Evolutionary conservation across 2,888 invertebrate genomes (phyloP), one percentile per base, ranked within the genome.

Genomic region (Steinernema carpocapsae): DNA sequence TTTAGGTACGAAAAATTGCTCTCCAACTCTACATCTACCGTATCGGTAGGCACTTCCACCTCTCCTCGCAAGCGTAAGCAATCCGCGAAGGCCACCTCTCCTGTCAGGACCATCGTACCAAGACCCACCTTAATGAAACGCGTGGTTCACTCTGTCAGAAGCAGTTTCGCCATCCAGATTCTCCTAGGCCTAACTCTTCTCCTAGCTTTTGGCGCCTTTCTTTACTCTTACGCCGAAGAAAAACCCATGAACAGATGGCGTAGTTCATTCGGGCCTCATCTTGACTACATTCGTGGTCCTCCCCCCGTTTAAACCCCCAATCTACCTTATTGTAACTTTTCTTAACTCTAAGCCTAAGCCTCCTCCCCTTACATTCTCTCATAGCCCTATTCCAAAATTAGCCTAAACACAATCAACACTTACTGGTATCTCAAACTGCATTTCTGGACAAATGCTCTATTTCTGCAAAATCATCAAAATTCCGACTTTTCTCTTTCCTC

Each of bases 261-360:
- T 51, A 76, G 74, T 12, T 73, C 79, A 32, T 83, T 81, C 74
- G 83, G 83, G n/a, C 83, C 83, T 1, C 83, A 83, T 73, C 70
- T 83, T 4, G 78, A 79, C 24, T 83, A 83, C 71, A 79, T 81
- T 48, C 78, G 80, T 70, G 83, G 83, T 51, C 81, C 82, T 64
- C 83, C 83, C 2, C 83, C 83, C 48, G 74, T 79, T 64, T 83
- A 78, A 79, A 26, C 24, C 19, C 37, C 29, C 37, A 19, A n/a
- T 56, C n/a, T n/a, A n/a, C n/a, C n/a, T n/a, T n/a, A n/a, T n/a
- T n/a, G n/a, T n/a, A n/a, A n/a, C n/a, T n/a, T n/a, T n/a, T n/a
- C n/a, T n/a, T n/a, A n/a, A n/a, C n/a, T n/a, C n/a, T n/a, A n/a
- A n/a, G n/a, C n/a, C n/a, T n/a, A n/a, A n/a, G n/a, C n/a, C n/a